A percentile compares a stretch with the other conserved stretches of the same genome.
phyloP scores from a whole-genome alignment of 2,888 invertebrate genomes.

The Clostera curtula region DNA sequence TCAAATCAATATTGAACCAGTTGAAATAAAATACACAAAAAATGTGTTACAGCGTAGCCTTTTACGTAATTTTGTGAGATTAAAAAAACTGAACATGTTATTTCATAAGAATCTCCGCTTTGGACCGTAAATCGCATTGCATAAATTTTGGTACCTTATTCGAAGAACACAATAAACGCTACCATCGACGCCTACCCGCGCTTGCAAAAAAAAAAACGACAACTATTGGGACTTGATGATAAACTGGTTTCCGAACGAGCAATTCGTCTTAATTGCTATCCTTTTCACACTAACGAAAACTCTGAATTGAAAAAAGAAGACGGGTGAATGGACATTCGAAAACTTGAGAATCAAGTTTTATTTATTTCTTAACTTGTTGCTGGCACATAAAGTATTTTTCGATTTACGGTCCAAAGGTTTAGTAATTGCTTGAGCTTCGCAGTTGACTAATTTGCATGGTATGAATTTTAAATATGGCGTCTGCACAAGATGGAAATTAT shows the following conservation, averaged over 20 bases:
- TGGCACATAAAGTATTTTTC: constrained; percentile 58
- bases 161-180: constrained; percentile 48
- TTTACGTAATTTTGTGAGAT: too few relatives aligned
- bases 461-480: constrained; percentile 51
- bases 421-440: constrained; percentile 46
- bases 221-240: constrained; percentile 48
- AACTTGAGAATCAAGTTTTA: constrained; percentile 54
- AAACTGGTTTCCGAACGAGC: constrained; percentile 62
- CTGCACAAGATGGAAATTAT: constrained; percentile 32
- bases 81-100: too few relatives aligned
- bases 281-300: constrained; percentile 18
- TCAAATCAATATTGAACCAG: too few relatives aligned
- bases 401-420: constrained; percentile 46
- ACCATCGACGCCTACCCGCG: constrained; percentile 58
- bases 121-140: constrained; percentile 19
- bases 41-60: too few relatives aligned
- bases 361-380: constrained; percentile 70
- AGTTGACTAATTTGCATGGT: constrained; percentile 54
- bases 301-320: constrained; percentile 25
- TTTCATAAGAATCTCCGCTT: too few relatives aligned
- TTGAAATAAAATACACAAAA: too few relatives aligned
- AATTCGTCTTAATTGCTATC: constrained; percentile 45
- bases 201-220: constrained; percentile 54
- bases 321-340: constrained; percentile 23
- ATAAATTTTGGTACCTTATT: constrained; percentile 33